Conservation (phyloP, 2,113 vertebrate genomes). For the Cyanoderma ruficeps region DNA sequence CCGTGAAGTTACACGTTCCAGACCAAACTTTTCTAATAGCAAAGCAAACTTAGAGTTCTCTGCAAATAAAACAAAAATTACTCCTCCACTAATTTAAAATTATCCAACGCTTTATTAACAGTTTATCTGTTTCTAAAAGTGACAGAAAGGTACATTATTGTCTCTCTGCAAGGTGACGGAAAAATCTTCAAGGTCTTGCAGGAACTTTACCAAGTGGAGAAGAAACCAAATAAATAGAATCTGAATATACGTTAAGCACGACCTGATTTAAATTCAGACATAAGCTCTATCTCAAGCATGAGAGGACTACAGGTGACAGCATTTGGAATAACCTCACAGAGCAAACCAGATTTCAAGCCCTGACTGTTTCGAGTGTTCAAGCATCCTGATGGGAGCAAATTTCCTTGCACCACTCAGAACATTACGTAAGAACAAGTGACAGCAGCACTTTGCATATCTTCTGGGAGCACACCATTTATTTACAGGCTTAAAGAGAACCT, state of each 20-base stretch:
- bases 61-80: not conserved
- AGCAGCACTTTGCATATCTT: not conserved
- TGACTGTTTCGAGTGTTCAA: not conserved
- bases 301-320: not conserved
- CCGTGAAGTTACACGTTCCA: not conserved
- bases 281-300: not conserved
- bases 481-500: not conserved
- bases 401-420: not conserved
- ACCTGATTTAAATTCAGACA: not conserved
- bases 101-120: not conserved
- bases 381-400: not conserved
- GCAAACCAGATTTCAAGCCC: not conserved
- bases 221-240: not conserved
- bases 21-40: not conserved
- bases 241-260: not conserved
- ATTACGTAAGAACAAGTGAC: not conserved
- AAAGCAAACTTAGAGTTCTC: not conserved
- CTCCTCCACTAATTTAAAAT: not conserved
- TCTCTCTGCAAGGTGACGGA: not conserved
- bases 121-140: not conserved
- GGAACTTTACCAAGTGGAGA: not conserved
- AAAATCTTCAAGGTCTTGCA: not conserved
- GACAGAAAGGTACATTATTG: not conserved
- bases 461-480: not conserved
- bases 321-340: not conserved